phyloP scores from a whole-genome alignment of 2,113 vertebrate species.

The Pollachius pollachius region DNA sequence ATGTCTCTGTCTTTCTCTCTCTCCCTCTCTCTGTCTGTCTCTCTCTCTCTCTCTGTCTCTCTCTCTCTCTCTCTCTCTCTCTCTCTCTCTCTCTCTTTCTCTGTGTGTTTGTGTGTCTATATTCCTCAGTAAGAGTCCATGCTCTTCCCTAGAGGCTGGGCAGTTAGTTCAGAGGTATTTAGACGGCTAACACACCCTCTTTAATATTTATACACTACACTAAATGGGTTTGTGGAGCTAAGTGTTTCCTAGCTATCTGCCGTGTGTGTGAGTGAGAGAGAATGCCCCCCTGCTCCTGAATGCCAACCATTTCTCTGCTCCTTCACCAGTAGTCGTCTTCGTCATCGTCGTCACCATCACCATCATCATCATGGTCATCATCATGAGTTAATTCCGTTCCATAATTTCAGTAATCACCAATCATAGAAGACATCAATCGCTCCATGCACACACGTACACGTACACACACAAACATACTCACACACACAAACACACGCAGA shows the following conservation, averaged over 20 bases:
- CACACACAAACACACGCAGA: too few species aligned
- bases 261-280: not conserved
- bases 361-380: too few species aligned
- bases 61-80: not conserved
- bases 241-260: not conserved
- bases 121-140: slow-evolving; percentile 35
- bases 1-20: too few species aligned
- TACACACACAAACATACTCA: too few species aligned
- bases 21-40: too few species aligned
- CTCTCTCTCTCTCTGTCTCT: not conserved
- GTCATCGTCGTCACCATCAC: too few species aligned
- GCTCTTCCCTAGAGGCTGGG: slow-evolving; percentile 44
- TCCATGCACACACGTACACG: too few species aligned
- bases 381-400: too few species aligned
- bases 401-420: too few species aligned
- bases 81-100: slow-evolving; percentile 3
- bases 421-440: too few species aligned
- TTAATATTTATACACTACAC: slow-evolving; percentile 54
- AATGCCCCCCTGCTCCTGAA: not conserved
- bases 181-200: slow-evolving; percentile 42
- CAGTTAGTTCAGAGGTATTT: slow-evolving; percentile 57
- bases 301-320: too few species aligned
- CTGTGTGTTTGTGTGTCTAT: slow-evolving; percentile 29
- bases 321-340: too few species aligned
- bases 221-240: slow-evolving; percentile 29